Evolutionary conservation across 2,113 vertebrate species (phyloP).

Genomic region (Glaucidium brasilianum): DNA sequence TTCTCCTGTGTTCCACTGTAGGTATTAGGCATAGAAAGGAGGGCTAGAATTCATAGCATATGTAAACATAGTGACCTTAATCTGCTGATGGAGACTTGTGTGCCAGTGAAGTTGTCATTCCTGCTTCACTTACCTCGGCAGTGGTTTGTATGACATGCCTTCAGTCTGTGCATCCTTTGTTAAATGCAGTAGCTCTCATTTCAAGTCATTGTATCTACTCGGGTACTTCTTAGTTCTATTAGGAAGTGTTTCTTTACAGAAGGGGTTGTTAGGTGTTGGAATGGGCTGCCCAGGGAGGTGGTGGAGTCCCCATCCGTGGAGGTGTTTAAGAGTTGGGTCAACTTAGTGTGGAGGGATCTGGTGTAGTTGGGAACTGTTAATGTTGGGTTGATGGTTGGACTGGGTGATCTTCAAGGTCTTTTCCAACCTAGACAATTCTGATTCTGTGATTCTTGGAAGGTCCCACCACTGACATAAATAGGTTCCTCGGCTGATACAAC

Average conservation of each 20-base stretch:
- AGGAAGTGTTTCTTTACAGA: no score
- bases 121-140: neutral
- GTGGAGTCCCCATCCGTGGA: no score
- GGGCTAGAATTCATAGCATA: neutral
- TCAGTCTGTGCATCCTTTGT: neutral
- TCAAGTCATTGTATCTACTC: neutral
- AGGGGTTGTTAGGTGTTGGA: no score
- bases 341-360: no score
- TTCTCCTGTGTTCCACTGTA: neutral
- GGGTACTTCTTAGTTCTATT: neutral
- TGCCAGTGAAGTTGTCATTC: neutral
- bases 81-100: slow-evolving; percentile 9
- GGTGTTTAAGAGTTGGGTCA: no score
- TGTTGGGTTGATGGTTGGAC: no score
- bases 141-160: neutral
- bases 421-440: no score
- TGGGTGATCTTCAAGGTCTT: no score
- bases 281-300: no score
- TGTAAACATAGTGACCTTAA: slow-evolving; percentile 17
- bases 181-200: neutral
- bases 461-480: neutral
- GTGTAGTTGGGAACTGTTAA: no score
- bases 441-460: neutral
- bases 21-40: neutral
- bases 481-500: neutral